Percentiles rank a stretch among this genome's conserved stretches.
These are phyloP conservation scores for Parauchenoglanis ngamensis DNA, from an alignment of 2,797 vertebrate species.

Conservation along the genomic window DNA sequence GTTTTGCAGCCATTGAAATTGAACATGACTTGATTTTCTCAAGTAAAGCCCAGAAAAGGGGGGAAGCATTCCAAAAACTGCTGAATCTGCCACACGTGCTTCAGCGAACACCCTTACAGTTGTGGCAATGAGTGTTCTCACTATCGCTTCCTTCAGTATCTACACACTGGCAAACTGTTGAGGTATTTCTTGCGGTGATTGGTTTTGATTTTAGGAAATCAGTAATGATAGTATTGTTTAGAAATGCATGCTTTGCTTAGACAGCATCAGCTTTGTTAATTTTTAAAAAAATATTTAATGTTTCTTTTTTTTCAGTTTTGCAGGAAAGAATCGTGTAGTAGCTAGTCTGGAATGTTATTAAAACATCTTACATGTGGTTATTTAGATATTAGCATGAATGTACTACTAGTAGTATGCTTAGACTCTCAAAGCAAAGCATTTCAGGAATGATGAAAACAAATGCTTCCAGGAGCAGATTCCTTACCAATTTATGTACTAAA, in stretches of 20 bases:
- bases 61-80: constrained; percentile 93
- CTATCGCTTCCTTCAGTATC: constrained; percentile 91
- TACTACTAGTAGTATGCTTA: constrained; percentile 26
- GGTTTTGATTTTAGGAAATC: constrained; percentile 91
- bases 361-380: constrained; percentile 26
- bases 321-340: constrained; percentile 30
- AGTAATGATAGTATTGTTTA: constrained; percentile 85
- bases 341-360: constrained; percentile 28
- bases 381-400: constrained; percentile 48
- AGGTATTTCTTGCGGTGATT: constrained; percentile 99
- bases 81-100: constrained; percentile 93
- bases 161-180: constrained; percentile 94
- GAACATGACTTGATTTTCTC: constrained; percentile 95
- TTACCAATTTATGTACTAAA: constrained; percentile 11
- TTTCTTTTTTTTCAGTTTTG: constrained; percentile 31
- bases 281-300: constrained; percentile 21
- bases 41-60: constrained; percentile 89
- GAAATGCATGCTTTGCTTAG: constrained; percentile 91
- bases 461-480: constrained; percentile 59
- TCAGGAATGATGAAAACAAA: constrained; percentile 59
- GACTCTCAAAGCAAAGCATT: constrained; percentile 56
- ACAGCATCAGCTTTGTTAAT: constrained; percentile 71
- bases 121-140: constrained; percentile 91
- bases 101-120: constrained; percentile 91
- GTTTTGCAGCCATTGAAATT: constrained; percentile 96